Base-by-base conservation (phyloP, 2,113 vertebrate species). In the Psittacara wagleri region DNA sequence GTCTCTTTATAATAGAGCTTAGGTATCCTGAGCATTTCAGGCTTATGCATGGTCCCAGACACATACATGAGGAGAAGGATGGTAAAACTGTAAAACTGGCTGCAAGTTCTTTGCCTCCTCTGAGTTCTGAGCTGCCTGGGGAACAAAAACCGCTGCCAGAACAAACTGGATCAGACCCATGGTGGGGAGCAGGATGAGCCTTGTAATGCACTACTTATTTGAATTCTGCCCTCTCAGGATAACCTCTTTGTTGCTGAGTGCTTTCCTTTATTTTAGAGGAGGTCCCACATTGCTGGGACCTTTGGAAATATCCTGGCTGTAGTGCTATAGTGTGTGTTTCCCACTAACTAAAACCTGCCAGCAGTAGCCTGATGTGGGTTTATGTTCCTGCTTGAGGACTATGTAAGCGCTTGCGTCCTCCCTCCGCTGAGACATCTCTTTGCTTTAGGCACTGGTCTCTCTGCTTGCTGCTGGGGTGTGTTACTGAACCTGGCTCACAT, bases 271-370 rank as follows among this genome's bases (percentile, higher is more conserved):
- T 94, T 64, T 61, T 55, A 41, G 66, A 82, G 8, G 24, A 83
- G 70, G 31, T 85, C 49, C 90, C 67, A 67, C 59, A 41, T 76
- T 95, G 82, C 82, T 67, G 78, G 94, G 70, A 87, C 75, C 75
- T 87, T 88, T 83, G 75, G 75, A 92, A 89, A 83, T 77, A 83
- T 83, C 29, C 54, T 86, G 43, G 18, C 61, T 67, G 31, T 66
- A 52, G 28, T 24, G 54, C 92, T 96, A 96, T 93, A 94, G 94
- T 3, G 0, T 49, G 94, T 89, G 17, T 95, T 95, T 96, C 94
- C 91, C 92, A 93, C 85, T 88, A 72, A 76, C 89, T 94, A 43
- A 88, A 95, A 93, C 63, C 63, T 88, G 78, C 70, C 31, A 95
- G 70, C 87, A 95, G 91, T 91, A 93, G 75, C 68, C 46, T 80